Percentiles rank a stretch among this genome's conserved stretches.
Evolutionary conservation across 2,797 vertebrate genomes (phyloP).

Genomic region (Arrhamphus sclerolepis): DNA sequence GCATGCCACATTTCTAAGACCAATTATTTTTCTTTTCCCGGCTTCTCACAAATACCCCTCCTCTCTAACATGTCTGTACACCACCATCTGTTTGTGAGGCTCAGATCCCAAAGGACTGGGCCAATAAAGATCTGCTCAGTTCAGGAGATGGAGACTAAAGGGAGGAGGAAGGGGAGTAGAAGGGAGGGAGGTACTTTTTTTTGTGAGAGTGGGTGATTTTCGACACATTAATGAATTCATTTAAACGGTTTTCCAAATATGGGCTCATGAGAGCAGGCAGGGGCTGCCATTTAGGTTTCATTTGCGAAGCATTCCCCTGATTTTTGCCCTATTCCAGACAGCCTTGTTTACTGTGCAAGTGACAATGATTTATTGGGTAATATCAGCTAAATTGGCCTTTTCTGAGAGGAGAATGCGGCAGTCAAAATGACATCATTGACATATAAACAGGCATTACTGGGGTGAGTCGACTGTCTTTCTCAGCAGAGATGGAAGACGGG

Average conservation of each 20-base stretch:
- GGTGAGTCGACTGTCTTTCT: conserved; percentile 80
- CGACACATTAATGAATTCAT: conserved; percentile 87
- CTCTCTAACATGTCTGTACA: conserved; percentile 75
- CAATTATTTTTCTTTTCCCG: conserved; percentile 31
- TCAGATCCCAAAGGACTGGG: conserved; percentile 76
- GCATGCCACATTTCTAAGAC: conserved; percentile 37
- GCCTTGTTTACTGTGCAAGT: conserved; percentile 82
- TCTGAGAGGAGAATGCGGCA: conserved; percentile 83
- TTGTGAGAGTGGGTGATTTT: conserved; percentile 77
- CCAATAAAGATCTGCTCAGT: conserved; percentile 80
- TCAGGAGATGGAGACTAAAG: conserved; percentile 66
- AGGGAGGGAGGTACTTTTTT: conserved; percentile 49
- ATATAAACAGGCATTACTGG: conserved; percentile 84
- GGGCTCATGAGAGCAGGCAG: conserved; percentile 75
- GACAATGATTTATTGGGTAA: conserved; percentile 86
- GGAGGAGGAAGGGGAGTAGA: conserved; percentile 25
- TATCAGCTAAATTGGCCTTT: conserved; percentile 85
- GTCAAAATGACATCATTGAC: conserved; percentile 85
- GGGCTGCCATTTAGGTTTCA: conserved; percentile 81
- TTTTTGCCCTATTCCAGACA: conserved; percentile 83
- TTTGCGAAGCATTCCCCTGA: conserved; percentile 80
- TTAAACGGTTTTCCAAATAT: conserved; percentile 83
- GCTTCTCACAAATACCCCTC: conserved; percentile 53
- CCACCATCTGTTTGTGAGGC: conserved; percentile 81
- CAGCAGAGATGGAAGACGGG: conserved; percentile 73